phyloP scores from a whole-genome alignment of 2,113 vertebrate species.

The Brevimyrus niger region DNA sequence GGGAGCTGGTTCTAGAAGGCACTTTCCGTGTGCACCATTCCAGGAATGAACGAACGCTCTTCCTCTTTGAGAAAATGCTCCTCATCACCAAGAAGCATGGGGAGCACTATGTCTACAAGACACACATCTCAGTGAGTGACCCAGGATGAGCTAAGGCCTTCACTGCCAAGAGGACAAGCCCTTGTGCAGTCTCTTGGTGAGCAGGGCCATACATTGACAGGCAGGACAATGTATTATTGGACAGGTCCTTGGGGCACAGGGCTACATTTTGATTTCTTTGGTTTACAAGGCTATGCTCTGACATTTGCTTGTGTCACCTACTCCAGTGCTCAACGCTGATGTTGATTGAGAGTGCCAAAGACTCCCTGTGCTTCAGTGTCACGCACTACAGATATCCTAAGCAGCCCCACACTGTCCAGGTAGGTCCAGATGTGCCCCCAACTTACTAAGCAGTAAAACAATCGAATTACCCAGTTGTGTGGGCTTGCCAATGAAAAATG shows the following conservation, averaged over 20 bases:
- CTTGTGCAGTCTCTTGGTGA: not conserved
- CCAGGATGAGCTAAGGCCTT: not conserved
- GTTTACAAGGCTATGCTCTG: not conserved
- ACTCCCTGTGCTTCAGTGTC: constrained; percentile 87
- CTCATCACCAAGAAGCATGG: constrained; percentile 89
- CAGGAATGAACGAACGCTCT: constrained; percentile 82
- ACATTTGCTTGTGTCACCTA: not conserved
- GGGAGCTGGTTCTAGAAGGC: constrained; percentile 90
- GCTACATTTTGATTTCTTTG: not conserved
- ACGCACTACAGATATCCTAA: constrained; percentile 89
- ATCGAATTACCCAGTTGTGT: not conserved
- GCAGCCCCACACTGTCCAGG: constrained; percentile 87
- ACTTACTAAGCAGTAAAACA: not conserved
- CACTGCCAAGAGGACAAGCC: not conserved
- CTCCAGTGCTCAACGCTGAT: constrained; percentile 86
- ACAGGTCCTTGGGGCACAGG: not conserved
- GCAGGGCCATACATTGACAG: not conserved
- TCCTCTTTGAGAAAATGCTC: constrained; percentile 85
- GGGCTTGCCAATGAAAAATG: not conserved
- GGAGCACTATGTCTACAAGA: constrained; percentile 88
- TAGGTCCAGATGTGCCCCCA: constrained; percentile 42
- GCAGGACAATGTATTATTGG: not conserved
- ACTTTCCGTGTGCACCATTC: constrained; percentile 83
- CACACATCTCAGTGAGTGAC: constrained; percentile 73
- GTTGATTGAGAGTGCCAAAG: constrained; percentile 86